Base-by-base conservation (phyloP, 2,888 invertebrate genomes). In the Oscheius sp. region DNA sequence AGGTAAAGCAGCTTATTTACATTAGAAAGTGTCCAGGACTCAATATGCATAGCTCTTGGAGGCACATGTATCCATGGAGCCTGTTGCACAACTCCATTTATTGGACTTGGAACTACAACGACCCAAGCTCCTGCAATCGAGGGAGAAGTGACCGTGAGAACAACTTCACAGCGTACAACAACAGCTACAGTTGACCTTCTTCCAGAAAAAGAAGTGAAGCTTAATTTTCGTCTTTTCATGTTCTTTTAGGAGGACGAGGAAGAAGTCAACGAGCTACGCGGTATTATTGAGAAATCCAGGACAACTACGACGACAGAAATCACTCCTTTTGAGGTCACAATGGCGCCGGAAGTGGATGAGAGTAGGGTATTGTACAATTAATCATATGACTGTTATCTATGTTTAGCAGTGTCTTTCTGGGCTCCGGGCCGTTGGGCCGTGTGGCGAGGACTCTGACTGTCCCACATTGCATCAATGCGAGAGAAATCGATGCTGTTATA, bases 1-100 rank as follows among this genome's bases (percentile, higher is more conserved):
- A 72, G 70, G 70, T 70, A 13, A 35, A 33, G 11, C 21, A 21
- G 21, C 21, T 21, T 21, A 21, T 21, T 21, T 21, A 21, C 21
- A 21, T 21, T 21, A 21, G 13, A 11, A 59, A 35, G 60, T 37
- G 3, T 37, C 7, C 62, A 80, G 50, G 84, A 84, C 50, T 81
- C 82, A 0, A 84, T 84, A 70, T 84, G 84, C 63, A 80, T 83
- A n/a, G 84, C 84, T 4, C 68, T 74, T 29, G 84, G 84, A 21
- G 84, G 84, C 10, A 81, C 78, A 11, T 84, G 84, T 53, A 76
- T 79, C 9, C 83, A 84, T 55, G 79, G 78, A 9, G 77, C 81
- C 1, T 84, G 84, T 63, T 84, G 84, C 70, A 84, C 84, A 7
- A 83, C 83, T n/a, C 83, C 83, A 5, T 83, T 84, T 75, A 73